Evolutionary conservation across 2,888 invertebrate genomes (phyloP), one percentile per base, ranked within the genome.

Genomic region (Drosophila ezoana): DNA sequence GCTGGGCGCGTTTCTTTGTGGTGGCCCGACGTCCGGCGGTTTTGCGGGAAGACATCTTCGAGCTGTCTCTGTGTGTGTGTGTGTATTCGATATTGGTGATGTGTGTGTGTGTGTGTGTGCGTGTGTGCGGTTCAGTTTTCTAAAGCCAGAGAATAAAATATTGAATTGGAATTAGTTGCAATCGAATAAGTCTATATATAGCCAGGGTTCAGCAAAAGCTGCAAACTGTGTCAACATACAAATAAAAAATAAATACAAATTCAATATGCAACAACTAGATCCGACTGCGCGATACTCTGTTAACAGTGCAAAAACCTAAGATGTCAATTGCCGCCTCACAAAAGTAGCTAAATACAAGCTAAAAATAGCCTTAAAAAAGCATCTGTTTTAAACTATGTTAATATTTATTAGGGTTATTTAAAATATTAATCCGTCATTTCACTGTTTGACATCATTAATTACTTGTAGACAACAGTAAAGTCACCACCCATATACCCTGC

Each of bases 1-100:
- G 95, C 93, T 99, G 99, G 51, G 99, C 99, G 72, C 99, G 96
- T 93, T 99, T 99, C 94, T 99, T 99, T 79, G 97, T 97, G 65
- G 97, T 97, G 83, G 96, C 98, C 90, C 98, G 97, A 92, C 98
- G 97, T 85, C 97, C 97, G 87, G 98, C 98, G 72, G 98, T 97
- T 94, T 99, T 99, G 79, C 98, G 96, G 82, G 98, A 97, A 82
- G 98, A 98, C 99, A 99, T 99, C 77, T 89, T 94, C 28, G 16
- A 28, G 51, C 40, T 63, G 37, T 61, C 33, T 53, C 18, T 72
- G 48, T 60, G 35, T 37, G 41, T 41, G 28, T 40, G 44, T 63
- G 61, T 65, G 43, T 40, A 40, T 32, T 43, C 43, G 53, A 41
- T 40, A 43, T 59, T 67, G 53, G 62, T 71, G 51, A 69, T 63